Base-by-base conservation (phyloP, 2,113 vertebrate genomes). In the Beaufortia kweichowensis region DNA sequence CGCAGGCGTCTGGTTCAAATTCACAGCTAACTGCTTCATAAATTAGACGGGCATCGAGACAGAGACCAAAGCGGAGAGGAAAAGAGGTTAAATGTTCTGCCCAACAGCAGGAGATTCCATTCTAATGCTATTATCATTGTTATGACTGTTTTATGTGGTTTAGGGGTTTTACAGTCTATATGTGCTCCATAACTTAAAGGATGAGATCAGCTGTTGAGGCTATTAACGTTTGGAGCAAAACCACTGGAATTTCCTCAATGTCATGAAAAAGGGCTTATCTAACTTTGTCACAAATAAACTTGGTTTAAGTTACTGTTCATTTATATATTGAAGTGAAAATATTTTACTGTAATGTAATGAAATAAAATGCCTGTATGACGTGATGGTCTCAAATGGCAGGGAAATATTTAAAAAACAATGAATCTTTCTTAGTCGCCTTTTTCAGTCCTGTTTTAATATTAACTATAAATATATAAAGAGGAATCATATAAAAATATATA, bases 121-220 rank as follows among this genome's bases (percentile, higher is more conserved):
- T 88, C 85, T 88, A 88, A 90, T 87, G 88, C 84, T 88, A 91
- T 91, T 88, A 88, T 88, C 86, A 88, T 87, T 85, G 86, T 88
- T 88, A 67, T 84, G 85, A 84, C 82, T 87, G 84, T 86, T 89
- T 89, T 61, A 88, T 89, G 90, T 90, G 87, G 88, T 61, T 35
- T 28, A 65, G 68, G 31, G 43, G 59, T 53, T 62, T 46, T 41
- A 11, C 24, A n/a, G 62, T 57, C 73, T 71, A 63, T 60, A 69
- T 35, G 67, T 63, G 48, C 31, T 17, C 29, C 29, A 56, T 50
- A 43, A 67, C n/a, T 48, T 29, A 50, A 59, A 26, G 53, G 9
- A 29, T 77, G 67, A 59, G 79, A 72, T n/a, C 33, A 59, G 50
- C 26, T 71, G 68, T 41, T 28, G 26, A 71, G 53, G 68, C 68